These are phyloP conservation scores for Chymomyza procnemis DNA, from an alignment of 2,888 invertebrate genomes.

Conservation along the genomic window DNA sequence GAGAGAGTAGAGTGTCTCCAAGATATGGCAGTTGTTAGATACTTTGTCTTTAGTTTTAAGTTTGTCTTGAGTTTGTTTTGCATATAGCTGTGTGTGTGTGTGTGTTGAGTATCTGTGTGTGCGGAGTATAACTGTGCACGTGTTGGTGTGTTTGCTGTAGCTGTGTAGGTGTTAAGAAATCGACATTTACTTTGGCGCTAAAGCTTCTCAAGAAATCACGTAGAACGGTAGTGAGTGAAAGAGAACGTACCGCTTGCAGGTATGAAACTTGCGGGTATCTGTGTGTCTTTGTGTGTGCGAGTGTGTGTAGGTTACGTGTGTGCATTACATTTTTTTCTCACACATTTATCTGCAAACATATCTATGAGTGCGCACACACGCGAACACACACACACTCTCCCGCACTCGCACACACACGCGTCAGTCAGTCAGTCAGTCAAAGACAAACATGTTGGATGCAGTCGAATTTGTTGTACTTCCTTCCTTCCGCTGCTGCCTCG, in stretches of 20 bases:
- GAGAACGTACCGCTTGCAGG: not conserved
- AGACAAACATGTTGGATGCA: constrained; percentile 33
- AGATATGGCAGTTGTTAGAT: constrained; percentile 12
- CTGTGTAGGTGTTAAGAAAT: constrained; percentile 55
- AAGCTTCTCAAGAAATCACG: constrained; percentile 48
- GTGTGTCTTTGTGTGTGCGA: constrained; percentile 23
- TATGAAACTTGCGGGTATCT: not conserved
- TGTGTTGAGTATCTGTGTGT: not conserved
- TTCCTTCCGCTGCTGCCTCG: constrained; percentile 55
- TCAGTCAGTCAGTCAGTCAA: constrained; percentile 39
- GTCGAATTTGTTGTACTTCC: constrained; percentile 59
- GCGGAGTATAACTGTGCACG: no score
- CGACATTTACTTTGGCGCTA: constrained; percentile 42
- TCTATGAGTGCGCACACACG: constrained; percentile 20
- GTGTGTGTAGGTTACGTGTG: constrained; percentile 12
- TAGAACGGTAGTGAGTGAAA: constrained; percentile 19
- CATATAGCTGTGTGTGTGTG: not conserved
- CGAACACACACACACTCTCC: constrained; percentile 15
- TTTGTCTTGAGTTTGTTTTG: not conserved
- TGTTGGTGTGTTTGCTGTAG: not conserved
- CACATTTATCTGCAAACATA: constrained; percentile 66
- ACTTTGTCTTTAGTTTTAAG: constrained; percentile 54
- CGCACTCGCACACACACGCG: constrained; percentile 1
- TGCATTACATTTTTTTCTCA: constrained; percentile 51
- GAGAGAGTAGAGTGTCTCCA: no score